Conservation (phyloP, 2,888 invertebrate species). For the Falcaria lacertinaria region DNA sequence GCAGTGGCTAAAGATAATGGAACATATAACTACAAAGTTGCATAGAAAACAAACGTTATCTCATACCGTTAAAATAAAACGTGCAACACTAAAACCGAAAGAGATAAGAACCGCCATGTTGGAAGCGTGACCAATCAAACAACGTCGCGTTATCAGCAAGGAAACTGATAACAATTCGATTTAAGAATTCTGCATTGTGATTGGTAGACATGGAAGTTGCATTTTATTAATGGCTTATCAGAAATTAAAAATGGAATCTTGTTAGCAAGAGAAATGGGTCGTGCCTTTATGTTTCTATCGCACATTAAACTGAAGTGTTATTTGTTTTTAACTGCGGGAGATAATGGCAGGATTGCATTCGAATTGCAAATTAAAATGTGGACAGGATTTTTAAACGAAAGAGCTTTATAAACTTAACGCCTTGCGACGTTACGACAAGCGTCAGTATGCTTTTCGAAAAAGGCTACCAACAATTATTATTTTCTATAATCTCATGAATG, state of each 20-base stretch:
- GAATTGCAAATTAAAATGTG: too few relatives aligned
- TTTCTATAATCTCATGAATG: too few relatives aligned
- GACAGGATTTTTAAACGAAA: too few relatives aligned
- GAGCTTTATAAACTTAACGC: too few relatives aligned
- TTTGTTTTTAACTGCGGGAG: not conserved
- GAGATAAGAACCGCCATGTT: constrained; percentile 63
- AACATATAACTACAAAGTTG: constrained; percentile 25
- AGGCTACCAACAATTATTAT: too few relatives aligned
- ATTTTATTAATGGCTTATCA: constrained; percentile 37
- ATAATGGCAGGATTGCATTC: not conserved
- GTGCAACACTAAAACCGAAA: constrained; percentile 51
- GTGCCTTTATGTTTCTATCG: constrained; percentile 31
- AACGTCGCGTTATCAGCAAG: constrained; percentile 53
- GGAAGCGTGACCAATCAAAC: constrained; percentile 67
- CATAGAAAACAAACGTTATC: constrained; percentile 38
- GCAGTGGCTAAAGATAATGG: not conserved
- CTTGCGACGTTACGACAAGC: too few relatives aligned
- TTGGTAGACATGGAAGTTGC: constrained; percentile 51
- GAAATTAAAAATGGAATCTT: constrained; percentile 56
- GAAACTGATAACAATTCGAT: constrained; percentile 67
- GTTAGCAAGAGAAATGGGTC: constrained; percentile 53
- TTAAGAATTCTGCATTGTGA: constrained; percentile 56
- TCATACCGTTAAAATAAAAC: constrained; percentile 49
- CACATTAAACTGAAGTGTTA: not conserved
- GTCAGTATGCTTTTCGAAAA: too few relatives aligned